These are phyloP conservation scores for Sorex fumeus DNA, from an alignment of 2,113 vertebrate genomes.

Conservation along the genomic window DNA sequence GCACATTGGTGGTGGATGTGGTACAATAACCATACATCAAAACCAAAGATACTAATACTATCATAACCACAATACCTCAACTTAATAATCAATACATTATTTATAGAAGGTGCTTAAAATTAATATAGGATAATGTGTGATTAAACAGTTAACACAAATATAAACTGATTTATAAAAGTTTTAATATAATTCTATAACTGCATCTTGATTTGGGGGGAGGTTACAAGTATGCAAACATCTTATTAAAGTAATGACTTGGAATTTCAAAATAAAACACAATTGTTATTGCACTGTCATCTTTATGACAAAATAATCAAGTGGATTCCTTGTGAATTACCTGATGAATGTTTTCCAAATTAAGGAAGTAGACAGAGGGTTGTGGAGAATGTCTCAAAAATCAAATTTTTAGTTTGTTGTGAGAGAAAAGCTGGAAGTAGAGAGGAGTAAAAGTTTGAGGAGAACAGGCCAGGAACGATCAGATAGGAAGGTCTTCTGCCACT, in stretches of 20 bases:
- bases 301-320: constrained; percentile 48
- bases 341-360: constrained; percentile 48
- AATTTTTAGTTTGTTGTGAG: not conserved
- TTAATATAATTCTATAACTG: not conserved
- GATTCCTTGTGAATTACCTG: not conserved
- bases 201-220: not conserved
- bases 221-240: constrained; percentile 22
- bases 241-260: constrained; percentile 26
- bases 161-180: constrained; percentile 36
- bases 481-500: not conserved
- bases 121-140: no score
- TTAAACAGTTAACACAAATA: not conserved
- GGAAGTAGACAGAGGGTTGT: not conserved
- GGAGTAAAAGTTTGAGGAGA: not conserved
- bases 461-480: no score
- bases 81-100: no score
- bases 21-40: no score
- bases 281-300: constrained; percentile 23
- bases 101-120: no score
- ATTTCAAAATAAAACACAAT: constrained; percentile 46
- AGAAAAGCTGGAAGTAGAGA: not conserved
- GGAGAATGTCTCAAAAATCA: constrained; percentile 2
- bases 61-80: no score
- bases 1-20: no score
- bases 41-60: no score